These are phyloP conservation scores for Diplosoma virens DNA, from an alignment of 23 tunicate genomes.

Conservation along the genomic window DNA sequence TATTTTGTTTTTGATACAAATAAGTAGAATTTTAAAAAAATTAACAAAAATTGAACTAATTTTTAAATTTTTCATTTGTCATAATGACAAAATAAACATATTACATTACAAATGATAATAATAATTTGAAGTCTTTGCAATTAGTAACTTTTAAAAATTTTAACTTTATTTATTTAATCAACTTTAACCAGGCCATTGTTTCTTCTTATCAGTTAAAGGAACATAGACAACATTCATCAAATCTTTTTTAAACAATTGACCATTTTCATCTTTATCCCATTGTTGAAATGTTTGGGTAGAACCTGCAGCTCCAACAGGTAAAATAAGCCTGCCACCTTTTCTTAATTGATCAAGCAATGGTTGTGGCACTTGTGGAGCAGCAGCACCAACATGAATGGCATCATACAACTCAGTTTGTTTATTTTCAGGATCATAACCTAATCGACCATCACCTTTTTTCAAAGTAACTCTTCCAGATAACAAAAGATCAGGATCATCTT, in stretches of 20 bases:
- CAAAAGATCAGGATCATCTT: constrained; percentile 56
- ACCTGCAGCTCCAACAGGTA: constrained; percentile 89
- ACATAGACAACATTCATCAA: constrained; percentile 90
- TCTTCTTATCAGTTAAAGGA: constrained; percentile 83
- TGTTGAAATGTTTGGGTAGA: constrained; percentile 85
- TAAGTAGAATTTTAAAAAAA: too few species aligned
- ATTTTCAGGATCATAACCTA: constrained; percentile 83
- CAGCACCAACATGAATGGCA: constrained; percentile 98
- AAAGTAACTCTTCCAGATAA: constrained; percentile 50
- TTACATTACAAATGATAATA: too few species aligned
- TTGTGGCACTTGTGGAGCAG: constrained; percentile 79
- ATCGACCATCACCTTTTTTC: constrained; percentile 72
- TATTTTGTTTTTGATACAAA: background rate
- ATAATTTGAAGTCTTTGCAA: too few species aligned
- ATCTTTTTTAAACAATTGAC: constrained; percentile 46
- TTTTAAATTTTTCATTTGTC: too few species aligned
- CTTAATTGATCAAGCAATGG: constrained; percentile 70
- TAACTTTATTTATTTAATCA: too few species aligned
- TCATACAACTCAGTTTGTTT: constrained; percentile 62
- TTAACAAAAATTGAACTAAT: too few species aligned
- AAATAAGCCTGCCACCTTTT: constrained; percentile 70
- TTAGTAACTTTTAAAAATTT: too few species aligned
- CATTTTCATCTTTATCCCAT: constrained; percentile 81
- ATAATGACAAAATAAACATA: too few species aligned
- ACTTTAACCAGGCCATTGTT: constrained; percentile 78